A percentile compares a stretch with the other conserved stretches of the same genome.
Evolutionary conservation across 2,797 vertebrate species (phyloP).

Genomic region (Bovichtus variegatus): DNA sequence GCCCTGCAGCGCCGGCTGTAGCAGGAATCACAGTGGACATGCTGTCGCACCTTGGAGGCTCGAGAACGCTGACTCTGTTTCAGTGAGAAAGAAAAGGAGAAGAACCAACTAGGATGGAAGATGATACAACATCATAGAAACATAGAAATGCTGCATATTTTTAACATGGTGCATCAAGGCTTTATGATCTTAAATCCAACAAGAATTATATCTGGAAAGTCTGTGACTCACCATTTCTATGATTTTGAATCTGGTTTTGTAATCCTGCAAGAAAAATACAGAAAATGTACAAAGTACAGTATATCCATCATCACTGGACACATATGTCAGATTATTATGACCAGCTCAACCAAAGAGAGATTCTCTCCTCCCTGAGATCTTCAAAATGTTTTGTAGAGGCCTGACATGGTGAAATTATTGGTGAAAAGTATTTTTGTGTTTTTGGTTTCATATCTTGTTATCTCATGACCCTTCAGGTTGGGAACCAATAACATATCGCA

Average conservation of each 20-base stretch:
- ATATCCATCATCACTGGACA: neutral
- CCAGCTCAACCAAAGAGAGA: neutral
- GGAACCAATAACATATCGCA: neutral
- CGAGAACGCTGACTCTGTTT: constrained; percentile 57
- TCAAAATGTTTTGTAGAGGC: neutral
- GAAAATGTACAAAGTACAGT: neutral
- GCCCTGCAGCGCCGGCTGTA: constrained; percentile 89
- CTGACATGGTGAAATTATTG: neutral
- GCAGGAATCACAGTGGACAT: constrained; percentile 93
- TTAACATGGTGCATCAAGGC: neutral
- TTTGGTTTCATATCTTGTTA: neutral
- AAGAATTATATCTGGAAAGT: neutral
- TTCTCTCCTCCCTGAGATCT: neutral
- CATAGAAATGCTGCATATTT: neutral
- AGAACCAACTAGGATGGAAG: neutral
- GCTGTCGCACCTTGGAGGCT: constrained; percentile 70
- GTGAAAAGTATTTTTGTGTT: neutral
- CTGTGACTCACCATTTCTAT: constrained; percentile 65
- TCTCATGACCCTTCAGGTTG: neutral
- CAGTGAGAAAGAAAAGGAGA: neutral
- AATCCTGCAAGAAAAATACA: constrained; percentile 40
- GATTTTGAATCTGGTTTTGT: neutral
- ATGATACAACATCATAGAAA: too few species aligned
- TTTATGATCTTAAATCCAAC: neutral
- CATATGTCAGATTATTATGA: neutral